These are phyloP conservation scores for Stichodactyla mertensii DNA, from an alignment of 64 coral and sea anemone genomes.

Conservation along the genomic window DNA sequence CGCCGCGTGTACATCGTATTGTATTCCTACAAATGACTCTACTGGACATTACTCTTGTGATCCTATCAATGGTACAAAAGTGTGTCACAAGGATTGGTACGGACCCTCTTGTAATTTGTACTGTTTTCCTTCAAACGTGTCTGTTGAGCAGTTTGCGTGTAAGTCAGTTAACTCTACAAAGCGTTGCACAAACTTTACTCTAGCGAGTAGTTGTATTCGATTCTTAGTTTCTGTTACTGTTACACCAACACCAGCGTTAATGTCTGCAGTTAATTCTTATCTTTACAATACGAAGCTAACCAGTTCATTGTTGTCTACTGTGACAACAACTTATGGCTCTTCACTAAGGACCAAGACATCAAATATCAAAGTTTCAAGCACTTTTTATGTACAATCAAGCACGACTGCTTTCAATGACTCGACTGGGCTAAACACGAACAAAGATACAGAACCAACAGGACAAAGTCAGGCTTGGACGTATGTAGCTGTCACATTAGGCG, in stretches of 20 bases:
- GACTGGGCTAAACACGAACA: background rate
- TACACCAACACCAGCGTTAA: background rate
- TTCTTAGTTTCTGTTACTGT: background rate
- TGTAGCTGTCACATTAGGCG: background rate
- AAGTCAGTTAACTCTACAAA: background rate
- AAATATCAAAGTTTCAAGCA: background rate
- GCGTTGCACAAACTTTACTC: background rate
- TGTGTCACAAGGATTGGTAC: constrained; percentile 64
- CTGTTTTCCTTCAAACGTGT: background rate
- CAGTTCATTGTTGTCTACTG: background rate
- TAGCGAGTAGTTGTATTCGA: background rate
- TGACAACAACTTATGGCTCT: background rate
- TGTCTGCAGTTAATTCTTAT: background rate
- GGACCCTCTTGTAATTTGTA: constrained; percentile 16
- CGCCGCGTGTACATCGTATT: constrained; percentile 26
- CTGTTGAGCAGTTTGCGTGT: background rate
- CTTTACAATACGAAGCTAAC: background rate
- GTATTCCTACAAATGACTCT: constrained; percentile 35
- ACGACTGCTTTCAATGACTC: background rate
- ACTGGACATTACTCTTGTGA: constrained; percentile 45
- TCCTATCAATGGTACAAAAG: constrained; percentile 30
- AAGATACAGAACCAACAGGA: background rate
- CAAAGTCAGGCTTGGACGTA: background rate
- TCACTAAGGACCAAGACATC: background rate
- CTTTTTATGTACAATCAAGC: background rate